Percentiles rank a stretch among this genome's conserved stretches.
Conservation (phyloP, 2,113 vertebrate species). For the Chauna torquata region DNA sequence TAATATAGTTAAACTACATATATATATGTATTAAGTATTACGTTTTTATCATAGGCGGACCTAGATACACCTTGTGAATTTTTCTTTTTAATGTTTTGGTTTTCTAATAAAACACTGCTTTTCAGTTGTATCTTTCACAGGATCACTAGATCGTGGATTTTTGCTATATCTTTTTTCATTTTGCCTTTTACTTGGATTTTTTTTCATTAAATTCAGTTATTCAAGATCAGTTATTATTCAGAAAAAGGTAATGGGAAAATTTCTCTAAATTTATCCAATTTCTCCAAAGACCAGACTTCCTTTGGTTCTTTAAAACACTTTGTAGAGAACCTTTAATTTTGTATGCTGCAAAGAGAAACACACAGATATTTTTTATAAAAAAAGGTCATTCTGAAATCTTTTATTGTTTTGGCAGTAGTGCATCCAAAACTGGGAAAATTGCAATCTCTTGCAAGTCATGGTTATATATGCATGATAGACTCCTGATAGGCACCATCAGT, state of each 20-base stretch:
- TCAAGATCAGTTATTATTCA: neutral
- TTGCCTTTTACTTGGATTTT: neutral
- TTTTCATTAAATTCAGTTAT: neutral
- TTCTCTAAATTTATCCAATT: neutral
- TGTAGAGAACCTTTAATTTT: neutral
- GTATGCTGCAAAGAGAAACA: neutral
- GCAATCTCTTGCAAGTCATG: neutral
- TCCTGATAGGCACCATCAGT: neutral
- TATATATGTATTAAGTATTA: too few species aligned
- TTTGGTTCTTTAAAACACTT: neutral
- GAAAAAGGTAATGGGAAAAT: neutral
- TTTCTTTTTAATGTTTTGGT: neutral
- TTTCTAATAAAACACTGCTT: neutral
- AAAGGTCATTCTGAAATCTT: neutral
- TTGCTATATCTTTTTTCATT: neutral
- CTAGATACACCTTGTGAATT: fast-evolving
- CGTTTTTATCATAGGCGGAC: neutral
- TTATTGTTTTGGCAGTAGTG: neutral
- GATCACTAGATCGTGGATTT: neutral
- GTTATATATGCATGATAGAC: neutral
- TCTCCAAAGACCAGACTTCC: neutral
- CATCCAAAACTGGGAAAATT: neutral
- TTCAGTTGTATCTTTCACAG: neutral
- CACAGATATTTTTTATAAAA: neutral
- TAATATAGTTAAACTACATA: neutral